Base-by-base conservation (phyloP, 2,113 vertebrate species). In the Thamnophis sirtalis region DNA sequence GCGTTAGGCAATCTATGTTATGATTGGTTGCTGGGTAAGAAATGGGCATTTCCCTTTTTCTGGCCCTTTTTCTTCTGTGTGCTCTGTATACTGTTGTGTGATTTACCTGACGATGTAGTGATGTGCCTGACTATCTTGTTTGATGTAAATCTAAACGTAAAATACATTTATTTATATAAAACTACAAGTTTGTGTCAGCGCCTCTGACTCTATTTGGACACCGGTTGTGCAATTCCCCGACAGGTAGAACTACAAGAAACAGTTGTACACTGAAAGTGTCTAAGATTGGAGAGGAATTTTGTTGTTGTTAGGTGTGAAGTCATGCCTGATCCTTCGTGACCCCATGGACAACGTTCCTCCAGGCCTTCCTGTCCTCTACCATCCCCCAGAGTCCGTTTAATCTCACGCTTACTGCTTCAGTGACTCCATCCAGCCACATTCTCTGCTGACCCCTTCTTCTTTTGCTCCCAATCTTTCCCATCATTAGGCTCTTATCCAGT, bases 161-260 rank as follows among this genome's bases (percentile, higher is more conserved):
- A 68, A 68, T n/a, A 68, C 5, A 17, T 68, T 68, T 68, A 68
- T 68, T 13, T 68, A n/a, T 68, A 68, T 68, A n/a, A 68, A 68
- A 68, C 28, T 13, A n/a, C 28, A 68, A n/a, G 4, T n/a, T 33
- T 5, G 13, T 15, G 28, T 5, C n/a, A 15, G 63, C 0, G 5
- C 17, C 4, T 68, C 28, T 33, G 28, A 68, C n/a, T 68, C 28
- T 4, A 68, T 33, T 68, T 68, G 63, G 63, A 33, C 63, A 33
- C 28, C 13, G 0, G 63, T 2, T 68, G 28, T 0, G 17, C 17
- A 63, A 17, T 49, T 49, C 63, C 63, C 13, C n/a, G 26, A 48
- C 0, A 51, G 28, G 9, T 9, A n/a, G 63, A 43, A 21, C 48
- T 50, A 68, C 9, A 2, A 68, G 5, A 19, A 89, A 28, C 15